Percentiles rank a stretch among this genome's conserved stretches.
Conservation (phyloP, 2,113 vertebrate genomes). For the Bos javanicus region DNA sequence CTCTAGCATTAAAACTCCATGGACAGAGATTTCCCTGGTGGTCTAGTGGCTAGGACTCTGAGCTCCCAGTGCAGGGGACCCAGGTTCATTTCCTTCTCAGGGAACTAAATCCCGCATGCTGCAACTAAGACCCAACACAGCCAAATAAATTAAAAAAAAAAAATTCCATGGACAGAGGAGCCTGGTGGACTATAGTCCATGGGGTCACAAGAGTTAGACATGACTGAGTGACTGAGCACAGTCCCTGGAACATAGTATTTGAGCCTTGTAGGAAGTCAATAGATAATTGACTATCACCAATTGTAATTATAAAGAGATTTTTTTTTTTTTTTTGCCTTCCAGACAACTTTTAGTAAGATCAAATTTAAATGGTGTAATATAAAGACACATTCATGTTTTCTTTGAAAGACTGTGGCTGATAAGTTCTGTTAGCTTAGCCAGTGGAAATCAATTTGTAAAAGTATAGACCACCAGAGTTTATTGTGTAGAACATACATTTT, state of each 20-base stretch:
- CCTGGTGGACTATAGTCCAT: not conserved
- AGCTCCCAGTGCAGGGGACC: not conserved
- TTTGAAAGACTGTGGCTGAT: not conserved
- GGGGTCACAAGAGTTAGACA: not conserved
- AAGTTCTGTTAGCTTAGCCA: not conserved
- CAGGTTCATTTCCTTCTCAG: not conserved
- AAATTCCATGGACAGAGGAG: not conserved
- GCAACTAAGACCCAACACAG: not conserved
- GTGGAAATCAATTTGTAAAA: conserved; percentile 19
- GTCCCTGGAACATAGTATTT: not conserved
- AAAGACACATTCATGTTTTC: not conserved
- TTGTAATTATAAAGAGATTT: not conserved
- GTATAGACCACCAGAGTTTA: conserved; percentile 1
- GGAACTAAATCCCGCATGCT: not conserved
- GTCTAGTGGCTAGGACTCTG: not conserved
- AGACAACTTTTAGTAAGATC: not conserved
- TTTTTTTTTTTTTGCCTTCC: not conserved
- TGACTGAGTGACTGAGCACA: not conserved
- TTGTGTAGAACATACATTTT: not conserved
- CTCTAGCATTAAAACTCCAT: not conserved
- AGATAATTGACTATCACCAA: not conserved
- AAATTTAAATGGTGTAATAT: conserved; percentile 7
- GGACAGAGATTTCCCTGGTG: not conserved
- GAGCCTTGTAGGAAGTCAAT: not conserved
- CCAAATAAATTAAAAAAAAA: not conserved